Evolutionary conservation across 1,140 invertebrate species (phyloP), one percentile per base, ranked within the genome.

Genomic region (Leptinotarsa lineolata): DNA sequence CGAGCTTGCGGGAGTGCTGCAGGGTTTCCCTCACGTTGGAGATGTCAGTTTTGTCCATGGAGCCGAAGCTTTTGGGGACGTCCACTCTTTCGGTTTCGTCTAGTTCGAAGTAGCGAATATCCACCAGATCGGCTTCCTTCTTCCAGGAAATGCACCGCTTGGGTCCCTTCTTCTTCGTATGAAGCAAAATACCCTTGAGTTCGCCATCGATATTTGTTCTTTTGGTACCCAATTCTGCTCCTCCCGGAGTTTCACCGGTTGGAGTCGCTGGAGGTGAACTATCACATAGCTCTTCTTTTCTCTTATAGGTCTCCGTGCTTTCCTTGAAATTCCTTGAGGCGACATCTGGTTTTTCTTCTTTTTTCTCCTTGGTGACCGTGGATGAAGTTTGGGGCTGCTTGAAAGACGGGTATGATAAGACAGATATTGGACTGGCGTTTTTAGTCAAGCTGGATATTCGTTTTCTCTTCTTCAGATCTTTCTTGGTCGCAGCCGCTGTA

Each of bases 91-190:
- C n/a, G n/a, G n/a, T n/a, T n/a, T n/a, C n/a, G n/a, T n/a, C n/a
- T n/a, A n/a, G n/a, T 84, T 97, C 95, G 84, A 97, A 98, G 81
- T 92, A 96, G 78, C 92, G 90, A 60, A 95, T 88, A 75, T 94
- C 90, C 80, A 93, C 92, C 18, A 97, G 85, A 68, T 96, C 91
- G 8, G 89, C 86, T 76, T 94, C 94, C 11, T 89, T 88, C 79
- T 92, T 92, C 95, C 95, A 98, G 72, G 83, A 90, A 3, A 98
- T 91, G 76, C 87, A 89, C 83, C 96, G 95, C 80, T 96, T 96
- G 0, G 92, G 90, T 2, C 91, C 91, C 72, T 79, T 92, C 90
- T 84, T 89, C 68, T 83, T 84, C 24, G 78, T 68, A 71, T 82
- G 76, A 18, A 81, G 63, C 39, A 83, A 75, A 16, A 80, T 81